A percentile compares a stretch with the other conserved stretches of the same genome.
These are phyloP conservation scores for Stenotaenia linearis DNA, from an alignment of 2,888 invertebrate species.

Conservation along the genomic window DNA sequence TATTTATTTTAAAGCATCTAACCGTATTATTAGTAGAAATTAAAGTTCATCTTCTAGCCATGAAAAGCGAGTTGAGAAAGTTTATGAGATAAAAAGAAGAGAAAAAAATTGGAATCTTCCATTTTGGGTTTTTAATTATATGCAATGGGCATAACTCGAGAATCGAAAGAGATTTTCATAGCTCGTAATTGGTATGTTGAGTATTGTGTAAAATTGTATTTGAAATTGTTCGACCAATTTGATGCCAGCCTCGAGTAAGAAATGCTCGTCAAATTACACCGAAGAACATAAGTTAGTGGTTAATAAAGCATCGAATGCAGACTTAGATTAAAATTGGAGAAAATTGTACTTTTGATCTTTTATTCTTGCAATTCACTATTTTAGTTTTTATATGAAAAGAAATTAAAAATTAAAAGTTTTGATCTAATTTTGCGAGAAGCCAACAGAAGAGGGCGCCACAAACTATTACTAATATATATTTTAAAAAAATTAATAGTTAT, in stretches of 20 bases:
- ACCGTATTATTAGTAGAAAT: constrained; percentile 1
- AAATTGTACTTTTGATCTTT: too few species aligned
- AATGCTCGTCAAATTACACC: background rate
- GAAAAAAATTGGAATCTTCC: background rate
- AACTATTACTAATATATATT: background rate
- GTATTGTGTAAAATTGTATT: background rate
- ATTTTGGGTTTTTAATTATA: background rate
- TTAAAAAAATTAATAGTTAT: too few species aligned
- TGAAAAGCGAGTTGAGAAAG: background rate
- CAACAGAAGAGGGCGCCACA: background rate
- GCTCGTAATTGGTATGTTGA: constrained; percentile 12
- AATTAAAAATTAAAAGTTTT: too few species aligned
- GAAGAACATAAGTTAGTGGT: background rate
- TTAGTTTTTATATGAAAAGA: too few species aligned
- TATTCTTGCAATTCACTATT: too few species aligned
- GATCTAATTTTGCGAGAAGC: background rate
- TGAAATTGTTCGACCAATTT: background rate
- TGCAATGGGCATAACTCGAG: background rate
- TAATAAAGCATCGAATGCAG: background rate
- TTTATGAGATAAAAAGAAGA: background rate
- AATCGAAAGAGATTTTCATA: constrained; percentile 10
- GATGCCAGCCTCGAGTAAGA: background rate
- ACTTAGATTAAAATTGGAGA: too few species aligned
- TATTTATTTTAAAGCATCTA: background rate
- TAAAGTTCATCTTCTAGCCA: background rate